These are phyloP conservation scores for Anthrax anthrax DNA, from an alignment of 2,888 invertebrate genomes.

Conservation along the genomic window DNA sequence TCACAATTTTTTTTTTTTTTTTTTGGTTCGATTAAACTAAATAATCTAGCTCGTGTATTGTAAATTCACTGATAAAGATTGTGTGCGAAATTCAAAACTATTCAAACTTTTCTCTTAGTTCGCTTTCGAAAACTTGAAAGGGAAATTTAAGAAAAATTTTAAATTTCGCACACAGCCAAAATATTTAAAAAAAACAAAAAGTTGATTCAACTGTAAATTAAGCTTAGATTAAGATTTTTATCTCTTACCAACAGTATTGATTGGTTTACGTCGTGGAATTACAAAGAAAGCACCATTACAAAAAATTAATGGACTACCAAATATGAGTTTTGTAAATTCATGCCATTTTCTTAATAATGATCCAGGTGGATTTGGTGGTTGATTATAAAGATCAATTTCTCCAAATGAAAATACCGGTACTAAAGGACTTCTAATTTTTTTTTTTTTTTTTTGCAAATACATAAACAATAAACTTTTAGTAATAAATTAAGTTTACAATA, in stretches of 20 bases:
- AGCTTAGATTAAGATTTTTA: background rate
- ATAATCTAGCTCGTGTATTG: too few relatives aligned
- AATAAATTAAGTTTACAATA: background rate
- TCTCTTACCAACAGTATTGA: slow-evolving; percentile 71
- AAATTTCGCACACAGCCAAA: too few relatives aligned
- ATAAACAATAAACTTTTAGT: too few relatives aligned
- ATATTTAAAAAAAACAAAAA: too few relatives aligned
- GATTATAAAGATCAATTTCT: slow-evolving; percentile 73
- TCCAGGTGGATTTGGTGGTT: slow-evolving; percentile 56
- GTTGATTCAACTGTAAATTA: too few relatives aligned
- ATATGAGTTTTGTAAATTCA: slow-evolving; percentile 47
- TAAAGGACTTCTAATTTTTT: slow-evolving; percentile 56
- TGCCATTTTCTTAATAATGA: slow-evolving; percentile 50
- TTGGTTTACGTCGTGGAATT: slow-evolving; percentile 62
- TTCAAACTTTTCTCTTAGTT: too few relatives aligned
- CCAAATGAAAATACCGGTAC: slow-evolving; percentile 87
- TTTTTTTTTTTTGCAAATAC: too few relatives aligned
- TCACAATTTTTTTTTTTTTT: background rate
- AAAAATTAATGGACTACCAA: slow-evolving; percentile 62
- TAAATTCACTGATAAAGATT: too few relatives aligned
- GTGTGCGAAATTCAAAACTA: too few relatives aligned
- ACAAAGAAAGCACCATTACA: slow-evolving; percentile 70
- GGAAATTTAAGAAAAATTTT: too few relatives aligned
- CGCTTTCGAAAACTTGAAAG: too few relatives aligned
- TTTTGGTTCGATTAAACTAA: background rate